phyloP scores from a whole-genome alignment of 1,140 invertebrate species.

The Lamellibrachia luymesi region DNA sequence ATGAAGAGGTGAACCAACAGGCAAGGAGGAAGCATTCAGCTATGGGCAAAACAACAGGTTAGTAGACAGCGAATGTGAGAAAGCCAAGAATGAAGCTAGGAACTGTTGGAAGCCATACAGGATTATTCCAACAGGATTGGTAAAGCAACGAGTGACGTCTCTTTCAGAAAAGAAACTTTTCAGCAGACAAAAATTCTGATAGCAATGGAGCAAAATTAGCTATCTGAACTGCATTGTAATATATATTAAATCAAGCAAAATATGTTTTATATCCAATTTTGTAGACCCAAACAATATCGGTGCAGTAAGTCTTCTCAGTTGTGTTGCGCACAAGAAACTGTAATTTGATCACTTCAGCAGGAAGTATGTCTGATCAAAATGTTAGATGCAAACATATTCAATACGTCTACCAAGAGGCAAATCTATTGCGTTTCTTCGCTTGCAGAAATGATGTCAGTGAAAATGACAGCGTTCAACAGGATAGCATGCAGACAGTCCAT shows the following conservation, averaged over 20 bases:
- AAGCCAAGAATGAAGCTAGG: background rate
- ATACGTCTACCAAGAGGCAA: background rate
- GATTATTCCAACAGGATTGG: background rate
- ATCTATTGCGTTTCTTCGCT: background rate
- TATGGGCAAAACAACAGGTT: background rate
- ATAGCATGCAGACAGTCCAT: constrained; percentile 4
- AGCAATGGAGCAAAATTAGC: background rate
- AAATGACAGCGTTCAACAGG: background rate
- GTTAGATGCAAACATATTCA: background rate
- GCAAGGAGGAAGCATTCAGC: background rate
- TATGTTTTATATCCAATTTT: background rate
- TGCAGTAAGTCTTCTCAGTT: background rate
- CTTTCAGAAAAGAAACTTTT: background rate
- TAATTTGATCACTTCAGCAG: background rate
- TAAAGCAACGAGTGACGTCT: background rate
- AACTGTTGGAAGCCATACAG: background rate
- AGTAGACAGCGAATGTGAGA: background rate
- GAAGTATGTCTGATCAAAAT: background rate
- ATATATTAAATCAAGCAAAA: background rate
- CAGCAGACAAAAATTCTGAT: background rate
- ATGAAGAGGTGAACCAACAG: background rate
- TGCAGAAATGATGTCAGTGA: background rate
- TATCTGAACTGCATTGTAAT: background rate
- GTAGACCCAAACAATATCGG: background rate
- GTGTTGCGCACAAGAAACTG: background rate